Percentiles rank a stretch among this genome's conserved stretches.
Conservation (phyloP, 2,888 invertebrate species). For the Thysanoteuthis rhombus region DNA sequence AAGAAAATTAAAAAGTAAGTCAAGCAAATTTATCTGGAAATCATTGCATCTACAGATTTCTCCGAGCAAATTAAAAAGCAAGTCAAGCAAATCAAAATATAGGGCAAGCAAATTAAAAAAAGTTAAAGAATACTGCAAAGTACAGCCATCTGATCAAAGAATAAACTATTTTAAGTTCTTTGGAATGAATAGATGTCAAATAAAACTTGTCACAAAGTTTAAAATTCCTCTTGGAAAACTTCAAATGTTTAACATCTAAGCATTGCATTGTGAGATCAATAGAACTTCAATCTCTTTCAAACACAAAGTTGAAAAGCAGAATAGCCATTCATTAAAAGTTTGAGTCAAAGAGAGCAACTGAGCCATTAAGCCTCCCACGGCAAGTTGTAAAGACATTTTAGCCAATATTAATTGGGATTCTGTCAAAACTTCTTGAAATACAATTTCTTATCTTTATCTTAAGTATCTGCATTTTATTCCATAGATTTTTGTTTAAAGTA, state of each 20-base stretch:
- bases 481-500: too few relatives aligned
- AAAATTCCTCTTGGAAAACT: background rate
- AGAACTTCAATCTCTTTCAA: background rate
- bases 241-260: background rate
- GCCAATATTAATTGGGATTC: background rate
- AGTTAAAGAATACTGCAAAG: too few relatives aligned
- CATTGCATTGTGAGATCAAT: background rate
- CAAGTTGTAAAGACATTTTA: background rate
- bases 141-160: too few relatives aligned
- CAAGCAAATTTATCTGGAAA: too few relatives aligned
- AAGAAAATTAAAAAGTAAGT: too few relatives aligned
- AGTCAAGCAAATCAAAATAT: too few relatives aligned
- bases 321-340: background rate
- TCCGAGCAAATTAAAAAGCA: too few relatives aligned
- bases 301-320: background rate
- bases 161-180: too few relatives aligned
- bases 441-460: background rate
- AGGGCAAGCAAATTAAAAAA: too few relatives aligned
- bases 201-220: background rate
- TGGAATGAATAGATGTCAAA: too few relatives aligned
- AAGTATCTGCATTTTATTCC: background rate
- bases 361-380: background rate
- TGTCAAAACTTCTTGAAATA: background rate
- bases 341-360: background rate
- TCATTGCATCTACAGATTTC: too few relatives aligned